Evolutionary conservation across 2,113 vertebrate species (phyloP).

Genomic region (Oncorhynchus keta): DNA sequence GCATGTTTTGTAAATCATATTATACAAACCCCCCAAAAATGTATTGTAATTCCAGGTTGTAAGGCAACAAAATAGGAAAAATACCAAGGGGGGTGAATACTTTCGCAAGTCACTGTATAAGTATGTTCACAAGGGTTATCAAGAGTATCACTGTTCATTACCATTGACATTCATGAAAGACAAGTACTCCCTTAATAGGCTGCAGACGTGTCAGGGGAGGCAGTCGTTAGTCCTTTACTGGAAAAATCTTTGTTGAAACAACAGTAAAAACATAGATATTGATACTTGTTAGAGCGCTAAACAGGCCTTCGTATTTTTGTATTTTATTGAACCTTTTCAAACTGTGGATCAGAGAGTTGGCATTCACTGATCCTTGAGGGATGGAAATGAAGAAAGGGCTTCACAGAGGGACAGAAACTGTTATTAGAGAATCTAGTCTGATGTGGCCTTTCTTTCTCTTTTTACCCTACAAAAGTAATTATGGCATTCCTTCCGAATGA

Average conservation of each 20-base stretch:
- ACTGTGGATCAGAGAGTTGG: constrained; percentile 17
- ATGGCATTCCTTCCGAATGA: constrained; percentile 22
- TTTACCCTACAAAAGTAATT: constrained; percentile 23
- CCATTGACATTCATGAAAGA: neutral
- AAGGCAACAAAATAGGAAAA: too few relatives aligned
- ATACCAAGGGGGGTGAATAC: too few relatives aligned
- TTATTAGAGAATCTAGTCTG: too few relatives aligned
- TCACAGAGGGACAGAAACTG: too few relatives aligned
- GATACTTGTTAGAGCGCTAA: constrained; percentile 21
- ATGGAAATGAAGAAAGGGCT: neutral
- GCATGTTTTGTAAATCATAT: too few relatives aligned
- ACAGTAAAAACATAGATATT: constrained; percentile 22
- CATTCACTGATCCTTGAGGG: constrained; percentile 21
- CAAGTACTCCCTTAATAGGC: neutral
- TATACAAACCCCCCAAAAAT: too few relatives aligned
- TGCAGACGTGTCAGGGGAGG: neutral
- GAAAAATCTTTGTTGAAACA: neutral
- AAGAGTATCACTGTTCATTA: too few relatives aligned
- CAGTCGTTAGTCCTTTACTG: neutral
- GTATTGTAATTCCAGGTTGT: too few relatives aligned
- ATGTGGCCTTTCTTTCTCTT: neutral
- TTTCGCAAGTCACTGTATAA: too few relatives aligned
- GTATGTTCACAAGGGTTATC: too few relatives aligned
- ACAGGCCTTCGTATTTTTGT: too few relatives aligned
- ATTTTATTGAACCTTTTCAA: neutral